phyloP scores from a whole-genome alignment of 2,113 vertebrate species.

The Patagioenas fasciata region DNA sequence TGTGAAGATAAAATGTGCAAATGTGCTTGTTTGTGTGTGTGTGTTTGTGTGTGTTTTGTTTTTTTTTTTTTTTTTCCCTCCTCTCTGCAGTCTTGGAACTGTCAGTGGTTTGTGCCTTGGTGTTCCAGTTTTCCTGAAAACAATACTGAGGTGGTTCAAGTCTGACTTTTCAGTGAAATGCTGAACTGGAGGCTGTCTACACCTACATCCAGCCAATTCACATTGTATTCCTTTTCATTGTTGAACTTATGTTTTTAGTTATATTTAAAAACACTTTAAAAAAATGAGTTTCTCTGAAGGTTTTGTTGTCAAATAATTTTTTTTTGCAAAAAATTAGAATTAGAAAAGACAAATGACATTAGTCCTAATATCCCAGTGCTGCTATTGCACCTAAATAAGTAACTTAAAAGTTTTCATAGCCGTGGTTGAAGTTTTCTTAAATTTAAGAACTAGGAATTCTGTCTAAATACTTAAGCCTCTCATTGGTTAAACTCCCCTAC shows the following conservation, averaged over 20 bases:
- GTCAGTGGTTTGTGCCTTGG: not conserved
- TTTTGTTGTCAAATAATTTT: not conserved
- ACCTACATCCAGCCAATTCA: not conserved
- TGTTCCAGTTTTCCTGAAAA: not conserved
- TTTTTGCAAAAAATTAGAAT: not conserved
- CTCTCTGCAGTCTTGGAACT: not conserved
- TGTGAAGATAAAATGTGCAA: not conserved
- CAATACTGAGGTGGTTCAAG: not conserved
- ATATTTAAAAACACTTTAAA: too few relatives aligned
- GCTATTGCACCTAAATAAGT: not conserved
- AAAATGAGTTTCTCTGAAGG: too few relatives aligned
- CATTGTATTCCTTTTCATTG: not conserved
- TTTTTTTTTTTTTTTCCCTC: too few relatives aligned
- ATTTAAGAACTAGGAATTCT: not conserved
- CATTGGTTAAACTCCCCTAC: not conserved
- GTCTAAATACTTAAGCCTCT: not conserved
- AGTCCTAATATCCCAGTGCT: not conserved
- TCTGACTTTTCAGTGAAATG: not conserved
- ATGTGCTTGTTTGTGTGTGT: too few relatives aligned
- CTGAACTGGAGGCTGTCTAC: not conserved
- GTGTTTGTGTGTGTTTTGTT: too few relatives aligned
- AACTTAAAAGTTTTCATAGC: not conserved
- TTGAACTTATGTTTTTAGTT: too few relatives aligned
- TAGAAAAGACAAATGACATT: not conserved
- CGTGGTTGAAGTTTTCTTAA: not conserved